Conservation (phyloP, 1,140 invertebrate species). For the Drosophila nasuta region DNA sequence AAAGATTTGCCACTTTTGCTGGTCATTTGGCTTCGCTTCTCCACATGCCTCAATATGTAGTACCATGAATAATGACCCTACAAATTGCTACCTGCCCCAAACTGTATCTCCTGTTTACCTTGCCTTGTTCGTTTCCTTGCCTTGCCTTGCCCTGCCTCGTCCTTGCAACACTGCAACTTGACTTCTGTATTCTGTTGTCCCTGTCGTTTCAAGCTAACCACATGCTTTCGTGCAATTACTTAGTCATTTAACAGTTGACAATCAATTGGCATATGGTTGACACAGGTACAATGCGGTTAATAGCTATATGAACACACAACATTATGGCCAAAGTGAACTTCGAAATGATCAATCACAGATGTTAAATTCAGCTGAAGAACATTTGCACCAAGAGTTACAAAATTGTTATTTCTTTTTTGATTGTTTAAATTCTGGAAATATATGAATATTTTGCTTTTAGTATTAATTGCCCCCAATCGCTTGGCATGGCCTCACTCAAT, state of each 20-base stretch:
- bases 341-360: neutral
- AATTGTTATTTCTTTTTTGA: neutral
- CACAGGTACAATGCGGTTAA: constrained; percentile 31
- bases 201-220: constrained; percentile 57
- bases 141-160: constrained; percentile 45
- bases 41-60: constrained; percentile 63
- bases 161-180: constrained; percentile 48
- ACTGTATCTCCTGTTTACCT: constrained; percentile 35
- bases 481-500: constrained; percentile 49
- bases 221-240: constrained; percentile 73
- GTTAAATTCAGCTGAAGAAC: neutral
- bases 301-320: constrained; percentile 4
- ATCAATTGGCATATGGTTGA: constrained; percentile 56
- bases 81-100: constrained; percentile 64
- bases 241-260: constrained; percentile 70
- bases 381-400: neutral
- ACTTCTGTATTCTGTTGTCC: constrained; percentile 42
- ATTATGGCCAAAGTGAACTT: neutral
- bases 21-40: constrained; percentile 62
- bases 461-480: constrained; percentile 14
- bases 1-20: constrained; percentile 82
- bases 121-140: constrained; percentile 36
- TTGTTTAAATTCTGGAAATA: constrained; percentile 2
- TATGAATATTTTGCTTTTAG: neutral
- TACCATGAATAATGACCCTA: constrained; percentile 76